Evolutionary conservation across 2,113 vertebrate species (phyloP).

Genomic region (Pristiophorus japonicus): DNA sequence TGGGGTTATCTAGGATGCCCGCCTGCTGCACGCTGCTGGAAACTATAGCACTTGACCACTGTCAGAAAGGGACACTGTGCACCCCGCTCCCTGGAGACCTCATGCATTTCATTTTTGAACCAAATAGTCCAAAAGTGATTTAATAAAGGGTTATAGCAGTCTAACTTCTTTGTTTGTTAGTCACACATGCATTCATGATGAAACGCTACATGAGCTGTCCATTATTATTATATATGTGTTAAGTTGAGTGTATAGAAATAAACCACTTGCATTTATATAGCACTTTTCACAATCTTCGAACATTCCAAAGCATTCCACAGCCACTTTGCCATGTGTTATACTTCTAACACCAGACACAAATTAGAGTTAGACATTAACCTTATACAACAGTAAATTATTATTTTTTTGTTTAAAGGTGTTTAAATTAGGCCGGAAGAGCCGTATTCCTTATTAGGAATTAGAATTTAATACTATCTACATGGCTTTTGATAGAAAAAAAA

Average conservation of each 20-base stretch:
- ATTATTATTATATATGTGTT: neutral
- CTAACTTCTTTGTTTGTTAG: neutral
- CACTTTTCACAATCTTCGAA: neutral
- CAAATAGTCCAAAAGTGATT: neutral
- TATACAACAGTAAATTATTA: neutral
- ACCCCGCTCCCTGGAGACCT: too few species aligned
- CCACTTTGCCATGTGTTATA: too few species aligned
- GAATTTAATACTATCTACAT: neutral
- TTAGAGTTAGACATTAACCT: neutral
- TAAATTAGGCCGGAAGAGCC: neutral
- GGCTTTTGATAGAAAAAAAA: neutral
- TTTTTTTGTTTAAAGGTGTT: neutral
- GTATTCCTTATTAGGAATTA: neutral
- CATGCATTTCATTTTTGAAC: too few species aligned
- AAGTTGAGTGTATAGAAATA: too few species aligned
- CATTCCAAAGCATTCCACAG: neutral
- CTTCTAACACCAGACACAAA: neutral
- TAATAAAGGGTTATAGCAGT: neutral
- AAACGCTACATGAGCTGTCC: neutral
- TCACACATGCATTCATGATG: neutral
- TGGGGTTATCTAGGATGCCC: too few species aligned
- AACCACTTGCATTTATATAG: too few species aligned
- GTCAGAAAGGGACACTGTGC: too few species aligned
- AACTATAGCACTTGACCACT: too few species aligned
- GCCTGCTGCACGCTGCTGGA: too few species aligned